Evolutionary conservation across 2,113 vertebrate species (phyloP).

Genomic region (Festucalex cinctus): DNA sequence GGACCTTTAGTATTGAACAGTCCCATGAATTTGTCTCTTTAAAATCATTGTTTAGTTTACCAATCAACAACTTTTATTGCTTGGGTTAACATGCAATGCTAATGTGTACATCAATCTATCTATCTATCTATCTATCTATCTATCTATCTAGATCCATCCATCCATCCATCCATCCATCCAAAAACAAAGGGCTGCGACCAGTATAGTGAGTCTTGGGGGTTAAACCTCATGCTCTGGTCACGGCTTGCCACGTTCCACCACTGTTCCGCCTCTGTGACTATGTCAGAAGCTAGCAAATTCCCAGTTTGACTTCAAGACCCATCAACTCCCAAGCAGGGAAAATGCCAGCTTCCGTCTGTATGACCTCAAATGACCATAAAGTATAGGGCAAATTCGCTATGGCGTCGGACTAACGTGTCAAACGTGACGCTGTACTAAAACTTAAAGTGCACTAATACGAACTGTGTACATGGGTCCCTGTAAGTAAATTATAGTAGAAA

Average conservation of each 20-base stretch:
- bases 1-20: neutral
- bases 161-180: too few relatives aligned
- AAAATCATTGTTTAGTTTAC: neutral
- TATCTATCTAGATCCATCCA: too few relatives aligned
- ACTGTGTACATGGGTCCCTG: slow-evolving; percentile 16
- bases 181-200: neutral
- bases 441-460: slow-evolving; percentile 12
- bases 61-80: neutral
- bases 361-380: neutral
- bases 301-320: neutral
- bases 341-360: neutral
- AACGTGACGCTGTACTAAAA: neutral
- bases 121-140: too few relatives aligned
- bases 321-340: too few relatives aligned
- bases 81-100: neutral
- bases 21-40: neutral
- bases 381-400: neutral
- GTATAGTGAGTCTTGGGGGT: neutral
- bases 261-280: neutral
- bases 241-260: too few relatives aligned
- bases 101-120: neutral
- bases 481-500: slow-evolving; percentile 30
- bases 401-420: neutral
- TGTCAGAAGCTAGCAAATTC: neutral
- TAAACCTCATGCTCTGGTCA: neutral